These are phyloP conservation scores for Alloscopus bannaensis DNA, from an alignment of 2,888 invertebrate genomes.

Conservation along the genomic window DNA sequence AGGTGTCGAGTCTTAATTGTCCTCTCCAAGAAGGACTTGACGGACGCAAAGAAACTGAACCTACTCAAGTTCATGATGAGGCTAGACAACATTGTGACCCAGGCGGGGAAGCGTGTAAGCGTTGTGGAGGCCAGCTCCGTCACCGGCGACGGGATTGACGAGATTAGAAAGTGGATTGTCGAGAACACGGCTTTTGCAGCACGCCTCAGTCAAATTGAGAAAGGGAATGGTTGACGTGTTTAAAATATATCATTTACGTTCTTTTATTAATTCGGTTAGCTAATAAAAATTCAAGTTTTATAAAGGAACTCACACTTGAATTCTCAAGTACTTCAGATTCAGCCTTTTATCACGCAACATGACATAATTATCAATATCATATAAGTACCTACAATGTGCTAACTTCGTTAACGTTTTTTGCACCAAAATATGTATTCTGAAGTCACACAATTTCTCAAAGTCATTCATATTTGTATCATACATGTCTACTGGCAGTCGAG, in stretches of 20 bases:
- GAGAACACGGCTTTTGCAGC: constrained; percentile 56
- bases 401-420: too few species aligned
- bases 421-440: too few species aligned
- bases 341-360: too few species aligned
- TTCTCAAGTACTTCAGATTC: too few species aligned
- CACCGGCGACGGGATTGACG: constrained; percentile 82
- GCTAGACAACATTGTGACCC: constrained; percentile 82
- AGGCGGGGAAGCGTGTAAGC: constrained; percentile 82
- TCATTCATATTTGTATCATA: too few species aligned
- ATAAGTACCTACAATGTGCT: too few species aligned
- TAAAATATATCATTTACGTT: not conserved
- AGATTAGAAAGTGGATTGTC: constrained; percentile 80
- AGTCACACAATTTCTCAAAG: too few species aligned
- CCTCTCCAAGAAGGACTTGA: constrained; percentile 89
- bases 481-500: too few species aligned
- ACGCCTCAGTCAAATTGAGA: constrained; percentile 33
- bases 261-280: not conserved
- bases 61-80: constrained; percentile 90
- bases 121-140: constrained; percentile 86
- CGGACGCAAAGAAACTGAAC: constrained; percentile 90
- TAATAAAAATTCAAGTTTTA: too few species aligned
- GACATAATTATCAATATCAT: too few species aligned
- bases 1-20: constrained; percentile 81
- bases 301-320: too few species aligned
- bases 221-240: constrained; percentile 7